phyloP scores from a whole-genome alignment of 35 echinoderm and acorn worm genomes.

The Apostichopus californicus region DNA sequence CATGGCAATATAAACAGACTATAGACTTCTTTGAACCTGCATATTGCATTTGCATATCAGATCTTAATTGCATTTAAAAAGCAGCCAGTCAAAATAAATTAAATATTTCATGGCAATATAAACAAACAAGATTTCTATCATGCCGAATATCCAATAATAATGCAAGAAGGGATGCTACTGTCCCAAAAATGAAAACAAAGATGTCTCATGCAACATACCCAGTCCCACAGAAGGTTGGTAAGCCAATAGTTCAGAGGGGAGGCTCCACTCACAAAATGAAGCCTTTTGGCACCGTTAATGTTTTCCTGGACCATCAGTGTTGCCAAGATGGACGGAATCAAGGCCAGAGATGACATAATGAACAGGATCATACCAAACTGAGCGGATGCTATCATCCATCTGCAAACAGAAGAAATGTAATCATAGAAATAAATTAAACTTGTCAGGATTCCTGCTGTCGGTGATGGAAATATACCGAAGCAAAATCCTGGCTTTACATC shows the following conservation, averaged over 20 bases:
- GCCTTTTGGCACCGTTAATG: constrained; percentile 72
- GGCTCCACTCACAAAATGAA: constrained; percentile 83
- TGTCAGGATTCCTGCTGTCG: not conserved
- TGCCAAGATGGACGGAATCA: constrained; percentile 70
- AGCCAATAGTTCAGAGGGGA: constrained; percentile 63
- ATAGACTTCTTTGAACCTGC: too few relatives aligned
- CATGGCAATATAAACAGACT: too few relatives aligned
- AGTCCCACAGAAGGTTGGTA: constrained; percentile 80
- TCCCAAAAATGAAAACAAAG: too few relatives aligned
- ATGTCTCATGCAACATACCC: constrained; percentile 46
- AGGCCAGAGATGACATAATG: constrained; percentile 56
- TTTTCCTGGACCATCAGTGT: constrained; percentile 83
- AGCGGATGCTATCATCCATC: constrained; percentile 25
- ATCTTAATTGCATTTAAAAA: too few relatives aligned
- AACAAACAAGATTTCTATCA: too few relatives aligned
- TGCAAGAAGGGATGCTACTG: too few relatives aligned
- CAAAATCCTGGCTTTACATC: too few relatives aligned
- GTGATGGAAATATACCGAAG: too few relatives aligned
- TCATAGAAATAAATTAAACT: not conserved
- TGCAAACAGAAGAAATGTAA: not conserved
- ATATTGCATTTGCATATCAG: too few relatives aligned
- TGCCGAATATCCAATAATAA: too few relatives aligned
- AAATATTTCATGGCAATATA: too few relatives aligned
- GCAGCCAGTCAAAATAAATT: too few relatives aligned
- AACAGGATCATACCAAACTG: constrained; percentile 68